Evolutionary conservation across 2,888 invertebrate species (phyloP).

Genomic region (Lacanobia wlatinum): DNA sequence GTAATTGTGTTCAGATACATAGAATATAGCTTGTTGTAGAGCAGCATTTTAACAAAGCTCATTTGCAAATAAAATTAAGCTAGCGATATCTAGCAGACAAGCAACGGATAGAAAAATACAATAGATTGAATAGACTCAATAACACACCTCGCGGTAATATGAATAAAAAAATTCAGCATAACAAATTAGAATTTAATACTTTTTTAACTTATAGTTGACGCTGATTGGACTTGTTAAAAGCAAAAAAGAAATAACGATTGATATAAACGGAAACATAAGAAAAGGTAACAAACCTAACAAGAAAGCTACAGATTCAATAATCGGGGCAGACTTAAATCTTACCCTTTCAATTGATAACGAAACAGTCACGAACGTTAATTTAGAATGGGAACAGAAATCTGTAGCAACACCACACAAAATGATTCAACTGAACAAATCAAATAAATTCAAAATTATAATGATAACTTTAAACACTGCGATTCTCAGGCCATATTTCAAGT

Average conservation of each 20-base stretch:
- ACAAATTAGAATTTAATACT: no score
- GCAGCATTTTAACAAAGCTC: not conserved
- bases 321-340: not conserved
- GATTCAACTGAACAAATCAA: not conserved
- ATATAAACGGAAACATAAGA: not conserved
- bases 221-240: not conserved
- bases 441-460: conserved; percentile 29
- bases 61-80: not conserved
- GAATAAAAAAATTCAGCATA: no score
- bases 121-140: not conserved
- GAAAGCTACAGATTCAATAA: not conserved
- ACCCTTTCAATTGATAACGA: not conserved
- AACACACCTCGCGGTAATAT: no score
- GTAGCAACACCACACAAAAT: not conserved
- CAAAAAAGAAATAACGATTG: not conserved
- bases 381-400: not conserved
- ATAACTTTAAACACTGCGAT: conserved; percentile 29
- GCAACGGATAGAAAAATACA: not conserved
- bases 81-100: not conserved
- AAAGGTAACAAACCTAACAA: not conserved
- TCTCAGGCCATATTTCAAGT: conserved; percentile 59
- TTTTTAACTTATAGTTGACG: not conserved
- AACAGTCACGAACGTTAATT: not conserved
- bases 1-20: conserved; percentile 35
- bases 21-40: not conserved